Percentiles rank a stretch among this genome's conserved stretches.
phyloP scores from a whole-genome alignment of 2,888 invertebrate species.

The Eilema griseolum region DNA sequence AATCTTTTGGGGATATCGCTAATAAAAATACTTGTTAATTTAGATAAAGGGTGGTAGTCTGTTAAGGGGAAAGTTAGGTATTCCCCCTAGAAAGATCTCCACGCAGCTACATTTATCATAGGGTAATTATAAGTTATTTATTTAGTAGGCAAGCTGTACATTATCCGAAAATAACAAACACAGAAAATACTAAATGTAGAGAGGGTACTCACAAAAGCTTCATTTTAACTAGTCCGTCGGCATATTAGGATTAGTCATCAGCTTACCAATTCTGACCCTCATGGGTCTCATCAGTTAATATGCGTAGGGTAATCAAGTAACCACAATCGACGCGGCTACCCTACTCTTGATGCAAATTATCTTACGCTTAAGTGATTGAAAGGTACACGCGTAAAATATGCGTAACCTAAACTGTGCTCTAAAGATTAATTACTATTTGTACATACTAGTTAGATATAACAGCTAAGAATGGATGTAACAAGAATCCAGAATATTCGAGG shows the following conservation, averaged over 20 bases:
- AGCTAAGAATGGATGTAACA: neutral
- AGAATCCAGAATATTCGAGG: slow-evolving; percentile 9
- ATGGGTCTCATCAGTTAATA: neutral
- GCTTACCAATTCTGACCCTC: neutral
- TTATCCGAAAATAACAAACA: too few species aligned
- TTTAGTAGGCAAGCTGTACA: too few species aligned
- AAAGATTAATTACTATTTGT: slow-evolving; percentile 9
- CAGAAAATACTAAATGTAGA: too few species aligned
- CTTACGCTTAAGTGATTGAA: slow-evolving; percentile 1
- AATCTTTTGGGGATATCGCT: too few species aligned
- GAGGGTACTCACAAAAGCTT: neutral
- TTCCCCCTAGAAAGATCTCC: too few species aligned
- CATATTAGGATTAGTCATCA: neutral
- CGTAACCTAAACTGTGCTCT: neutral
- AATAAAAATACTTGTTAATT: too few species aligned
- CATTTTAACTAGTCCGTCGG: neutral
- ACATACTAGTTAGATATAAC: slow-evolving; percentile 18
- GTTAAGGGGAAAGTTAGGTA: too few species aligned
- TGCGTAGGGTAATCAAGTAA: neutral
- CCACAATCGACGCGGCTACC: neutral
- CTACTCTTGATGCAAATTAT: slow-evolving; percentile 10
- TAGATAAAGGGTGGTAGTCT: too few species aligned
- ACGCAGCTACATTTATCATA: too few species aligned
- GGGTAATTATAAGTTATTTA: too few species aligned
- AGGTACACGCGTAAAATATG: slow-evolving; percentile 2